A percentile compares a stretch with the other conserved stretches of the same genome.
Conservation (phyloP, 2,888 invertebrate species). For the Neelides folsomi region DNA sequence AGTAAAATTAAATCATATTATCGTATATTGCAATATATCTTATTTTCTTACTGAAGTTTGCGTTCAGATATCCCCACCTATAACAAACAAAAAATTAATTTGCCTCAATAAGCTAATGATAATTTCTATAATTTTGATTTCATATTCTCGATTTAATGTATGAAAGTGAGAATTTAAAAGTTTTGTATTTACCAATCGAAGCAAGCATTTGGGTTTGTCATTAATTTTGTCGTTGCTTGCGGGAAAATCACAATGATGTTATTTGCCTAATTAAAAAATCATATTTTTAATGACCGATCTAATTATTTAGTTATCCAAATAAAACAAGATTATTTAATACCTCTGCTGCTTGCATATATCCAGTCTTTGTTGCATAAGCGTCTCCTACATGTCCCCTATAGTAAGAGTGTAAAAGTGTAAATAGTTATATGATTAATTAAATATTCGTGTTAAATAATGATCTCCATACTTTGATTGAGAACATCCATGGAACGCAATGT, state of each 20-base stretch:
- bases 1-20: neutral
- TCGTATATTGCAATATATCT: no score
- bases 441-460: no score
- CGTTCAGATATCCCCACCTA: slow-evolving; percentile 18
- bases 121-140: no score
- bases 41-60: slow-evolving; percentile 11
- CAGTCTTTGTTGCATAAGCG: slow-evolving; percentile 22
- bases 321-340: no score
- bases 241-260: slow-evolving; percentile 27
- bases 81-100: no score
- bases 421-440: neutral
- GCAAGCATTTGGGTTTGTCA: slow-evolving; percentile 21
- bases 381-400: slow-evolving; percentile 15
- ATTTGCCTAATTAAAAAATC: slow-evolving; percentile 6
- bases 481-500: slow-evolving; percentile 26
- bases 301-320: no score
- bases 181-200: slow-evolving; percentile 14
- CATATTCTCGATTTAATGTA: no score
- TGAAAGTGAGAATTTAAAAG: no score
- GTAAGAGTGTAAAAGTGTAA: neutral
- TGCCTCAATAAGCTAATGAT: no score
- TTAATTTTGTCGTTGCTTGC: slow-evolving; percentile 14
- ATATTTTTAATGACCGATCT: no score
- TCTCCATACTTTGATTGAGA: slow-evolving; percentile 13
- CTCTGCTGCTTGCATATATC: slow-evolving; percentile 27